These are phyloP conservation scores for Zoanthus solanderi DNA, from an alignment of 92 coral and sea anemone species.

Conservation along the genomic window DNA sequence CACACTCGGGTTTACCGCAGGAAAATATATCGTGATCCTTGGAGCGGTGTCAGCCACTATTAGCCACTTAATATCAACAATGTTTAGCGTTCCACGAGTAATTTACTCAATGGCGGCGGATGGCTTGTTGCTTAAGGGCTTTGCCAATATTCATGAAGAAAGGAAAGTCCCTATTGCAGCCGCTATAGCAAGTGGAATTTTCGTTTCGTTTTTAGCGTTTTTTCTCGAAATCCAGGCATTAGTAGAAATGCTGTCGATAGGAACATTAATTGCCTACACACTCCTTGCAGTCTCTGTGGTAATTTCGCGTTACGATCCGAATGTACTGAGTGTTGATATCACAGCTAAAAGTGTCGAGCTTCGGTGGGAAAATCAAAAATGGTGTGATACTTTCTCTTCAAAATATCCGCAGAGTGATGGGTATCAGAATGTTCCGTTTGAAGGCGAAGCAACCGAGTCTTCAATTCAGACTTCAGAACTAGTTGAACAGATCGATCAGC, in stretches of 20 bases:
- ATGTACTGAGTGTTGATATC: background rate
- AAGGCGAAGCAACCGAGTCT: background rate
- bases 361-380: background rate
- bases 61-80: slow-evolving; percentile 61
- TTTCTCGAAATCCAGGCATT: slow-evolving; percentile 67
- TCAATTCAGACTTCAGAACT: background rate
- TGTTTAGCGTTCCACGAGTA: slow-evolving; percentile 73
- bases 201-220: slow-evolving; percentile 67
- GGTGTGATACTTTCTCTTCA: background rate
- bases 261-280: slow-evolving; percentile 84
- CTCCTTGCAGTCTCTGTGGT: slow-evolving; percentile 76
- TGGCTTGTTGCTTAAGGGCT: slow-evolving; percentile 70
- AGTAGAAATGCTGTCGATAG: slow-evolving; percentile 86
- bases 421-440: background rate
- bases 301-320: slow-evolving; percentile 78
- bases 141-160: slow-evolving; percentile 58
- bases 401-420: background rate
- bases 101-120: slow-evolving; percentile 85
- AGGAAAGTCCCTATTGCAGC: slow-evolving; percentile 78
- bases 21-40: slow-evolving; percentile 70
- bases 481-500: background rate
- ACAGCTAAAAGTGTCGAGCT: background rate
- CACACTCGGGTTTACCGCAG: slow-evolving; percentile 66
- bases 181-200: slow-evolving; percentile 58
- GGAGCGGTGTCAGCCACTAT: slow-evolving; percentile 84